phyloP scores from a whole-genome alignment of 2,797 vertebrate genomes.

The Taenioides sp. region DNA sequence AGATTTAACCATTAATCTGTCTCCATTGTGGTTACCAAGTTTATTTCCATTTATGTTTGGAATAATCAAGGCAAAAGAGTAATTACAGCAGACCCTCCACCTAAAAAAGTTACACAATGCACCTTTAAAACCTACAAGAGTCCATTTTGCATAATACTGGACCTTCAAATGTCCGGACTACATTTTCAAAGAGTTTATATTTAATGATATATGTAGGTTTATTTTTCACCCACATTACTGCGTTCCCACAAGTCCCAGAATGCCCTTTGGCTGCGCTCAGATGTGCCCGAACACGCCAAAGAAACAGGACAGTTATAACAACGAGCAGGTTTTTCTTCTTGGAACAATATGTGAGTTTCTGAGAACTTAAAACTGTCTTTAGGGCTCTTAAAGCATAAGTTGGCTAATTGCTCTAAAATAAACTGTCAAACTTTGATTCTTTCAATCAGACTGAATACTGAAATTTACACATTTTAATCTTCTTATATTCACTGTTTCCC shows the following conservation, averaged over 20 bases:
- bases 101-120: too few relatives aligned
- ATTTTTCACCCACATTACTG: neutral
- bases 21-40: too few relatives aligned
- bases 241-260: constrained; percentile 18
- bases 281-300: constrained; percentile 20
- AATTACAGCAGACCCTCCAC: too few relatives aligned
- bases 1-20: too few relatives aligned
- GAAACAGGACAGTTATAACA: constrained; percentile 6
- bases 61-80: too few relatives aligned
- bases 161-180: constrained; percentile 3
- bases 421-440: neutral
- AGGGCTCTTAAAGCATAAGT: neutral
- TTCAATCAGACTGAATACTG: neutral
- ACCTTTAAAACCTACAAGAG: too few relatives aligned
- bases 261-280: constrained; percentile 8
- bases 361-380: neutral
- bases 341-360: neutral
- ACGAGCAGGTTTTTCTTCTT: constrained; percentile 23
- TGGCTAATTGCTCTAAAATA: neutral
- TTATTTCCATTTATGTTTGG: too few relatives aligned
- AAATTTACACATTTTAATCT: neutral
- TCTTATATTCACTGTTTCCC: neutral
- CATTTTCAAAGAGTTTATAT: neutral
- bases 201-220: constrained; percentile 5
- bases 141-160: too few relatives aligned